These are phyloP conservation scores for Steinernema feltiae DNA, from an alignment of 1,140 invertebrate species.

Conservation along the genomic window DNA sequence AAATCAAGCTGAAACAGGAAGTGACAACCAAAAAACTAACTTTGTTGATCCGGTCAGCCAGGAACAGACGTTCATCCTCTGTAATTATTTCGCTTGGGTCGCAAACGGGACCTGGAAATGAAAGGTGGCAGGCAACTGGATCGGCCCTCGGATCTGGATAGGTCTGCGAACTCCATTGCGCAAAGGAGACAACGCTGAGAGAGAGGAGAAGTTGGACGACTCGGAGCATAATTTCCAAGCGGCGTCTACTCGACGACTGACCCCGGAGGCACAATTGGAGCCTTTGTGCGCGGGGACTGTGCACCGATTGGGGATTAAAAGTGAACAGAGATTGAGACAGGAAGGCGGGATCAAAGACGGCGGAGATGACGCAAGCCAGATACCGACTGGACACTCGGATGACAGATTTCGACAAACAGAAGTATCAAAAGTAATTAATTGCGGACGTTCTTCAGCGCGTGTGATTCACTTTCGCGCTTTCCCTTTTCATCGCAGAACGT, in stretches of 20 bases:
- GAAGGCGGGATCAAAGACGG: constrained; percentile 11
- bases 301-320: background rate
- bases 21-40: constrained; percentile 26
- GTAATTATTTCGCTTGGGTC: constrained; percentile 52
- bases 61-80: constrained; percentile 46
- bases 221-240: constrained; percentile 15
- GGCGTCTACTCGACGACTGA: constrained; percentile 10
- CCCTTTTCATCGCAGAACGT: background rate
- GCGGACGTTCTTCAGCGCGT: background rate
- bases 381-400: background rate
- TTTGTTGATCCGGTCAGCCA: constrained; percentile 45
- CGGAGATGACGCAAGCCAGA: background rate
- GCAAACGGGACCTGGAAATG: constrained; percentile 49
- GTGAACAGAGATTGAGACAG: background rate
- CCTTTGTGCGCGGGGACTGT: constrained; percentile 19
- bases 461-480: constrained; percentile 21
- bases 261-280: constrained; percentile 8
- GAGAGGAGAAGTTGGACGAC: constrained; percentile 17
- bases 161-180: constrained; percentile 52
- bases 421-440: constrained; percentile 9
- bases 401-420: background rate
- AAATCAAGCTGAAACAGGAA: background rate
- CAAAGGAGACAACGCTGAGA: background rate
- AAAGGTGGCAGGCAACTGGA: constrained; percentile 37
- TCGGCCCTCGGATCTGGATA: constrained; percentile 50